Base-by-base conservation (phyloP, 1,140 invertebrate species). In the Drosophila takahashii region DNA sequence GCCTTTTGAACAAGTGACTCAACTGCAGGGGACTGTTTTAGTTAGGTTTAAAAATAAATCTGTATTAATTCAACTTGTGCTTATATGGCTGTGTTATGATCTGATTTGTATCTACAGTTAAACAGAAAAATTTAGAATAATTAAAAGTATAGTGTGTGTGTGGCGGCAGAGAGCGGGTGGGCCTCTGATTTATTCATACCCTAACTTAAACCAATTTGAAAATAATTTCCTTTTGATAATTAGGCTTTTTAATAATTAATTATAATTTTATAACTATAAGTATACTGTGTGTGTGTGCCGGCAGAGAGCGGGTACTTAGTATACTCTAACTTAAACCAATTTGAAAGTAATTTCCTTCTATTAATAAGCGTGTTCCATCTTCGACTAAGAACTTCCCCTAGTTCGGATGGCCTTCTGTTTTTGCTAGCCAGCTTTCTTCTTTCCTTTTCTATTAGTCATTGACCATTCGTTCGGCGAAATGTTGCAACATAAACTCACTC, bases 381-480 rank as follows among this genome's bases (percentile, higher is more conserved):
- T 60, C 58, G 36, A 15, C 22, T 29, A 11, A 29, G 4, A 41
- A 13, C 18, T 45, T 15, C 10, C 22, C 18, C 27, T 36, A 53
- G 51, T 32, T 75, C 22, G 22, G 52, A 53, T 37, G 39, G 37
- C 15, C 71, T 50, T 51, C n/a, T 57, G 57, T 34, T 59, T 60
- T 56, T 56, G 44, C 16, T 50, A 41, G 39, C 45, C 8, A 41
- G 39, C 41, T 32, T 18, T 27, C 18, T 44, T 32, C 27, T 27
- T 29, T 44, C 60, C 11, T 37, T 60, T 65, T 58, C 59, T 81
- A 77, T 85, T 85, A 85, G 81, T 85, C 81, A 85, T 66, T 83
- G 64, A 71, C 51, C 48, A 79, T 77, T 70, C 36, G 37, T 60
- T 57, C 39, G 45, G 58, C 51, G 58, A 81, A 74, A 80, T 85